Conservation (phyloP, 53 echinoderm and acorn worm genomes). For the Zoroaster sp. region DNA sequence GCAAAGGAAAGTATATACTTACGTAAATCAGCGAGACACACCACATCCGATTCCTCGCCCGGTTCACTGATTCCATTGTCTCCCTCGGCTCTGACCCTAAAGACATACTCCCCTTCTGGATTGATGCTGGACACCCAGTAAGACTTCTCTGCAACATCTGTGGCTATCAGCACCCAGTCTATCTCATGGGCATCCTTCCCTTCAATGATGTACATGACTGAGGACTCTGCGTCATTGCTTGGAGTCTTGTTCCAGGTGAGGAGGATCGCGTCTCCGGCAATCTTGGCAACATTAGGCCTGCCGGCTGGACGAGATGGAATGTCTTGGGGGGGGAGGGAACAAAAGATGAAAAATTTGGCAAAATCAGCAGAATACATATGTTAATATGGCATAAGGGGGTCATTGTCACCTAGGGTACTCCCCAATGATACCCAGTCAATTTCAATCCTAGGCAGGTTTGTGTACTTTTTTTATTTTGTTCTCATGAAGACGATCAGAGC, state of each 20-base stretch:
- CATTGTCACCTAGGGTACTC: no score
- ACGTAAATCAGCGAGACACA: constrained; percentile 69
- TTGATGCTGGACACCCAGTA: constrained; percentile 75
- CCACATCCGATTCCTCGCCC: constrained; percentile 80
- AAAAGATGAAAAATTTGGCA: neutral
- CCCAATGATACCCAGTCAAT: no score
- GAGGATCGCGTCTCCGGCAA: constrained; percentile 69
- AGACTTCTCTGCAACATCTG: constrained; percentile 70
- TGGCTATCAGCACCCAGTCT: constrained; percentile 78
- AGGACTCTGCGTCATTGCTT: constrained; percentile 1
- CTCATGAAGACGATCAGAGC: no score
- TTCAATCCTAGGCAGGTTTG: no score
- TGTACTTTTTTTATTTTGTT: no score
- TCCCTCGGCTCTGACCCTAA: constrained; percentile 82
- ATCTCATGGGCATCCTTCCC: constrained; percentile 62
- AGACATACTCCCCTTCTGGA: constrained; percentile 71
- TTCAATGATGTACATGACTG: constrained; percentile 86
- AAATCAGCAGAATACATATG: neutral
- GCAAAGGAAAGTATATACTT: constrained; percentile 30
- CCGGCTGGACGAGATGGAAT: constrained; percentile 53
- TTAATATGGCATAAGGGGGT: no score
- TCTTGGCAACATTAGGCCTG: constrained; percentile 64
- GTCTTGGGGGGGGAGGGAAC: constrained; percentile 4
- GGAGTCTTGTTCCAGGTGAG: constrained; percentile 76
- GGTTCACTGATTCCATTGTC: constrained; percentile 93